Percentiles rank a stretch among this genome's conserved stretches.
phyloP scores from a whole-genome alignment of 2,888 invertebrate species.

The Leucophora obtusa region DNA sequence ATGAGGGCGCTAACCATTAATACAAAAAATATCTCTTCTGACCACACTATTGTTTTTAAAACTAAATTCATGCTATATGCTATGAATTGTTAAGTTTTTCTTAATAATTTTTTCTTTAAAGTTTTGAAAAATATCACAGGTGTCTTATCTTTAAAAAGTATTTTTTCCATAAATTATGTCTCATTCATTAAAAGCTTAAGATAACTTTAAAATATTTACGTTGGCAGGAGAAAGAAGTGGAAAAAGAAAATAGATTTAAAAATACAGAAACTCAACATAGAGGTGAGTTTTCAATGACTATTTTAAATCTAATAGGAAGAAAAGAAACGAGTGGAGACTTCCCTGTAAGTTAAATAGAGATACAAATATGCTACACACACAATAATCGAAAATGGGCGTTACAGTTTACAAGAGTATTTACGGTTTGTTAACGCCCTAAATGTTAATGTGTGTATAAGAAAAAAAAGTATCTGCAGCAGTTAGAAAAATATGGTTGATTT shows the following conservation, averaged over 20 bases:
- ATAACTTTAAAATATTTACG: conserved; percentile 34
- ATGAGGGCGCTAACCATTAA: too few relatives aligned
- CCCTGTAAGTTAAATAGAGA: background rate
- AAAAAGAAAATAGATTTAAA: background rate
- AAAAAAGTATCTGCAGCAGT: background rate
- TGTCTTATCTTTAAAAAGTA: conserved; percentile 25
- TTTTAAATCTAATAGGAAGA: background rate
- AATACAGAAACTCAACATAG: conserved; percentile 20
- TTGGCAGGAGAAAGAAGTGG: background rate
- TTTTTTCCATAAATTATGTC: conserved; percentile 30
- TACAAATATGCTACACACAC: background rate
- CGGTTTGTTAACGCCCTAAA: conserved; percentile 35
- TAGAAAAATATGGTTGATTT: conserved; percentile 28
- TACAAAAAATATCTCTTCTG: too few relatives aligned
- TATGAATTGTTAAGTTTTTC: background rate
- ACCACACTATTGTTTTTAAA: too few relatives aligned
- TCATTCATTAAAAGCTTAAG: conserved; percentile 52
- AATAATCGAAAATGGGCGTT: conserved; percentile 8
- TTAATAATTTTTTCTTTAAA: conserved; percentile 11
- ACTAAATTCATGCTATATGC: background rate
- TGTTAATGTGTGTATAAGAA: background rate
- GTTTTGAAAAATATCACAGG: conserved; percentile 27
- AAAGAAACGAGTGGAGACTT: background rate
- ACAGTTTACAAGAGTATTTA: background rate
- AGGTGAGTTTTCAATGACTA: conserved; percentile 33